Base-by-base conservation (phyloP, 2,888 invertebrate genomes). In the Smittia sp. region DNA sequence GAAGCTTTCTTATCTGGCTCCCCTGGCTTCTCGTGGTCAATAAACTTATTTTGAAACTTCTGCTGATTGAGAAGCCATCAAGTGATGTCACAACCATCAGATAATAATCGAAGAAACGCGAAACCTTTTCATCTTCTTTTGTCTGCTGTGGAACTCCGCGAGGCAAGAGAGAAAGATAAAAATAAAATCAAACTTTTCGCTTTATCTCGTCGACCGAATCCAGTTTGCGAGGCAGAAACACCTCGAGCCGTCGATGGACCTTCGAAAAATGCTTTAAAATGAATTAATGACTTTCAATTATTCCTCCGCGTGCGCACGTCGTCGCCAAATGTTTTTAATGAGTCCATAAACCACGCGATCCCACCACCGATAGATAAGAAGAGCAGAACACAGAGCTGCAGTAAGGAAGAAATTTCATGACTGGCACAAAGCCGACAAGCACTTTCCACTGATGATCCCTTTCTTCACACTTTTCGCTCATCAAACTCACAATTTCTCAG, bases 251-350 rank as follows among this genome's bases (percentile, higher is more conserved):
- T 20, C 20, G 22, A 20, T 63, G 63, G 63, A 25, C 63, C 63
- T 63, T 63, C 63, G 15, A 25, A 25, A 22, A 24, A 63, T 63
- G 58, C 18, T 18, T 58, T 25, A 4, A 20, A 63, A 24, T 63
- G 63, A 63, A 27, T 63, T 63, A 63, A 63, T 63, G 63, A 63
- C 25, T 27, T 58, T 58, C 58, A 22, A 63, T 63, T 63, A 63
- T 63, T 63, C 1, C 15, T 63, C 3, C 3, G 20, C 25, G 9
- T 9, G 58, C 58, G n/a, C n/a, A n/a, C n/a, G n/a, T 7, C 20
- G 62, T 24, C 27, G 15, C 66, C 66, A 66, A 66, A 66, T 66
- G 66, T 22, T 66, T 66, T 66, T 39, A 66, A 39, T 66, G 39
- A 66, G 15, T 11, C 66, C 6, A 66, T 66, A 66, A 39, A 38